phyloP scores from a whole-genome alignment of 2,888 invertebrate species.

The Coremacera marginata region DNA sequence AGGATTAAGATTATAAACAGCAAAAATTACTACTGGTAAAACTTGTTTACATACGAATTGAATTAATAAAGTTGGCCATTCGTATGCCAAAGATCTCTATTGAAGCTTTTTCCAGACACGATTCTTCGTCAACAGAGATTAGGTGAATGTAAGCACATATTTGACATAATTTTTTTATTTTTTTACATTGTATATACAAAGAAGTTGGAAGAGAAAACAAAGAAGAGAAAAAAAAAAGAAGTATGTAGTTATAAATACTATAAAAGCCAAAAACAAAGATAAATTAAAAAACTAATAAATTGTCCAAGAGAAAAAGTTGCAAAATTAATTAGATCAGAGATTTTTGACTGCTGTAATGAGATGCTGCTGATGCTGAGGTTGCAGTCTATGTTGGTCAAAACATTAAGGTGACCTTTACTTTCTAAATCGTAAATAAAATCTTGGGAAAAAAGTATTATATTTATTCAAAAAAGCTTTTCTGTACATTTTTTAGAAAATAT shows the following conservation, averaged over 20 bases:
- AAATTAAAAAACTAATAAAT: background rate
- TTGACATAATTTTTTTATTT: background rate
- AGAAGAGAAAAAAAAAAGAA: conserved; percentile 36
- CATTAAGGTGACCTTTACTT: too few relatives aligned
- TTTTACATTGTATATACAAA: conserved; percentile 1
- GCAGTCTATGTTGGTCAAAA: too few relatives aligned
- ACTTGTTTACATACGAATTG: conserved; percentile 67
- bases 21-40: conserved; percentile 56
- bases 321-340: conserved; percentile 1
- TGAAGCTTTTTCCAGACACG: conserved; percentile 58
- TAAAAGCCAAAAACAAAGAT: background rate
- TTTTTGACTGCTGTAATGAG: background rate
- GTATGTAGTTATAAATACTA: conserved; percentile 43
- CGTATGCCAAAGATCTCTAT: conserved; percentile 67
- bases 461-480: too few relatives aligned
- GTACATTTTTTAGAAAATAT: too few relatives aligned
- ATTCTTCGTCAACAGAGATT: conserved; percentile 47
- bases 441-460: too few relatives aligned
- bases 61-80: conserved; percentile 68
- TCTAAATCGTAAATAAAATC: too few relatives aligned
- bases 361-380: background rate
- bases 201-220: conserved; percentile 29
- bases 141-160: conserved; percentile 21
- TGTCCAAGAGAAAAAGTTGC: background rate
- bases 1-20: conserved; percentile 1